A percentile compares a stretch with the other conserved stretches of the same genome.
Conservation (phyloP, 2,113 vertebrate genomes). For the Bufo bufo region DNA sequence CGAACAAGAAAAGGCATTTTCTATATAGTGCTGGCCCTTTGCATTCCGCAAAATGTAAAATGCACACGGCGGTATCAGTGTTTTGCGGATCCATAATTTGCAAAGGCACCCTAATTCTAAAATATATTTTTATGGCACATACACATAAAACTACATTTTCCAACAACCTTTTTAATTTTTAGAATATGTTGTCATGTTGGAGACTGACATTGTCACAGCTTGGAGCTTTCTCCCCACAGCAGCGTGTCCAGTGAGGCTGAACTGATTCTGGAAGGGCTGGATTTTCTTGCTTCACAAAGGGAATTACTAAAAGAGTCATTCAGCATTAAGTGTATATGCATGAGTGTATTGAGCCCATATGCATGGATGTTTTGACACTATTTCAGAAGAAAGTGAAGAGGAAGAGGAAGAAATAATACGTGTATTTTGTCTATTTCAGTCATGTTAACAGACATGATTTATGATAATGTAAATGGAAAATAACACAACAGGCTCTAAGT, state of each 20-base stretch:
- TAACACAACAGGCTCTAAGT: not conserved
- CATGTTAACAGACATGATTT: not conserved
- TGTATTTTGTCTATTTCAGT: not conserved
- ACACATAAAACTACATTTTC: not conserved
- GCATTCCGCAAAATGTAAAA: no score
- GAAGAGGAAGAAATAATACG: not conserved
- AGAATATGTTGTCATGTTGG: not conserved
- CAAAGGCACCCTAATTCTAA: not conserved
- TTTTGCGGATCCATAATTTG: no score
- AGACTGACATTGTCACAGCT: not conserved
- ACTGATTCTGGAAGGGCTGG: not conserved
- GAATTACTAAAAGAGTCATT: not conserved
- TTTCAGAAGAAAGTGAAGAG: not conserved
- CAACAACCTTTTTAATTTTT: not conserved
- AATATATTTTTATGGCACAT: not conserved
- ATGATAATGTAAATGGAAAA: not conserved
- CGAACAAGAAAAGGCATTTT: no score
- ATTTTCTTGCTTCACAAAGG: not conserved
- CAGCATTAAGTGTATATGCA: not conserved
- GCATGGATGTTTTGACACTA: not conserved
- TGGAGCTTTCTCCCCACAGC: not conserved
- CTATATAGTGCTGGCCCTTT: no score
- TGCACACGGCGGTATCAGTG: no score
- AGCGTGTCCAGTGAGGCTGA: not conserved
- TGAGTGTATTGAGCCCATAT: not conserved